Base-by-base conservation (phyloP, 2,113 vertebrate genomes). In the Sander vitreus region DNA sequence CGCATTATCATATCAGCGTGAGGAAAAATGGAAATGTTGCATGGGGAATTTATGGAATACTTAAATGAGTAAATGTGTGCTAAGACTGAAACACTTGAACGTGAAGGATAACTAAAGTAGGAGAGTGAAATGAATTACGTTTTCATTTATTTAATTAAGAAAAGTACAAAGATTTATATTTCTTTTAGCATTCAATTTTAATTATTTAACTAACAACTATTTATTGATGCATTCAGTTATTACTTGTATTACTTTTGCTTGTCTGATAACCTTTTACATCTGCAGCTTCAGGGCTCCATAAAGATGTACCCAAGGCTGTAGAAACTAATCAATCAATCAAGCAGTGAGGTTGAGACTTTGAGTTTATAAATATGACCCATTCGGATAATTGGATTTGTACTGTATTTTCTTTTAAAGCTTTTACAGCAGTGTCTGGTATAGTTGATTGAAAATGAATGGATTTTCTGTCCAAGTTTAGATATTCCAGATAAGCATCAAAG, bases 391-490 rank as follows among this genome's bases (percentile, higher is more conserved):
- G 15, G n/a, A 57, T 57, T 27, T 72, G 4, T 71, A 6, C 15
- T 55, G 0, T 18, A 47, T 13, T 72, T 72, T 16, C 0, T 21
- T 33, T 50, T 13, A 51, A 21, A 68, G 48, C 10, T 25, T 67
- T 27, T 19, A 47, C 14, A 65, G 39, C 2, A 45, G 15, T 65
- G 21, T 43, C 50, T 57, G n/a, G 53, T 45, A 39, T 39, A 55
- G 53, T 12, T 45, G n/a, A 18, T 48, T 59, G 11, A 6, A 21
- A 14, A 73, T n/a, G 0, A 2, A 73, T 59, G 2, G 70, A 30
- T 73, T 71, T 66, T 18, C 39, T 65, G 3, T 47, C 64, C 16
- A 25, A 50, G 23, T 67, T 67, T 10, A 67, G 45, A 67, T 50
- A 50, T 48, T 48, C 16, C 4, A 5, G 45, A 66, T 47, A 25